These are phyloP conservation scores for Stenichneumon culpator DNA, from an alignment of 2,888 invertebrate genomes.

Conservation along the genomic window DNA sequence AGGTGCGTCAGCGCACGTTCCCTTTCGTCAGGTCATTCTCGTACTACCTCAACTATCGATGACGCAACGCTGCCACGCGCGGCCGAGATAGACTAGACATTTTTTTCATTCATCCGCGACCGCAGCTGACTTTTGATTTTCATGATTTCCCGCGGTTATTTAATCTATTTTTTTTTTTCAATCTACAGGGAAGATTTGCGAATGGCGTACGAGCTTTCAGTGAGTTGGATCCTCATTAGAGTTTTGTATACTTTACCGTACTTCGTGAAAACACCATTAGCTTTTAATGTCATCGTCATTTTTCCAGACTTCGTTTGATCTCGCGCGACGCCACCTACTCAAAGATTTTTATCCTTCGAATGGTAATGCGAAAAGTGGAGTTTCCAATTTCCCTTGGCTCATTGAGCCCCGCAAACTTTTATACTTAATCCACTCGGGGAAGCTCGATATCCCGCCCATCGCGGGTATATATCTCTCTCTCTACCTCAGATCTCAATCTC, in stretches of 20 bases:
- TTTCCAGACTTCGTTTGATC: neutral
- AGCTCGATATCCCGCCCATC: neutral
- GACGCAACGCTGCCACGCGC: neutral
- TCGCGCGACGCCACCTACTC: neutral
- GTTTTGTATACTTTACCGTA: neutral
- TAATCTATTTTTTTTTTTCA: neutral
- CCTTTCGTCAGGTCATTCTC: constrained; percentile 62
- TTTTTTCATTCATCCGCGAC: constrained; percentile 9
- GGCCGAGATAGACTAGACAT: neutral
- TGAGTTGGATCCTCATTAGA: too few relatives aligned
- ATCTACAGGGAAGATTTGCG: neutral
- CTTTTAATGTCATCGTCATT: neutral
- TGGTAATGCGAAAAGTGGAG: constrained; percentile 22
- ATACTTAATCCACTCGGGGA: neutral
- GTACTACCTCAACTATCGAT: constrained; percentile 33
- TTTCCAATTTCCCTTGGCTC: constrained; percentile 7
- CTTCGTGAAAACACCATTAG: neutral
- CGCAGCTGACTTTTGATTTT: neutral
- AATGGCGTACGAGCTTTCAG: neutral
- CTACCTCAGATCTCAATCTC: neutral
- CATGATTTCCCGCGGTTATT: neutral
- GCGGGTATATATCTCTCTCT: neutral
- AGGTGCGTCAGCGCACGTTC: constrained; percentile 56
- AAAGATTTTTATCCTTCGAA: constrained; percentile 17
- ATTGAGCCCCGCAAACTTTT: neutral